Evolutionary conservation across 2,888 invertebrate species (phyloP), one percentile per base, ranked within the genome.

Genomic region (Andrena minutula): DNA sequence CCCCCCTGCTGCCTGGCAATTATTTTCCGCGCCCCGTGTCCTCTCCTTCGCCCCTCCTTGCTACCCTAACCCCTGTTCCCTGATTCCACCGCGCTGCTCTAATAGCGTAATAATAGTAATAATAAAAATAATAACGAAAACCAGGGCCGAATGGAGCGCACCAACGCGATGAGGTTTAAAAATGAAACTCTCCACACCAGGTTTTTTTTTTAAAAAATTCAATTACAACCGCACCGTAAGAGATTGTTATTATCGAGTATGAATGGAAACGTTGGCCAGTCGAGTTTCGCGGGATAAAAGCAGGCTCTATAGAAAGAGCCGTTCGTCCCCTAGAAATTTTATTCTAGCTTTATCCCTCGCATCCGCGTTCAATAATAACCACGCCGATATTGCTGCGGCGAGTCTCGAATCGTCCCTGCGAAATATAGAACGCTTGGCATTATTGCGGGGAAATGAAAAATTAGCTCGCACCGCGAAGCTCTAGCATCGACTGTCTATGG

Each of bases 171-270:
- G 71, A 16, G 12, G 41, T 41, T 70, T 60, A 35, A 66, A 61
- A 60, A 35, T 35, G 60, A 23, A 51, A 73, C n/a, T 3, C 5
- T 51, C 23, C 4, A 16, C 10, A 7, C 41, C 51, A 28, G n/a
- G 30, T 32, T 47, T 47, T 35, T 41, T 28, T 60, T 78, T 53
- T 26, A 66, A 78, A 70, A n/a, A 78, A 79, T 79, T 79, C 79
- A 78, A 79, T 79, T 79, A 66, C 51, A 61, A 51, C 28, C 49
- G 20, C 6, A 30, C 12, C 32, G 41, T 47, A 61, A 78, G 53
- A 28, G 66, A 66, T 61, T 78, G 78, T 71, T 78, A 71, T 65
- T 71, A 71, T 65, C 79, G 65, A 53, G 32, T 70, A 60, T 23
- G 65, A 79, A 51, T 78, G 79, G 70, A 47, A 78, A 56, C 58